phyloP scores from a whole-genome alignment of 2,888 invertebrate genomes.

The Brachycybe producta region DNA sequence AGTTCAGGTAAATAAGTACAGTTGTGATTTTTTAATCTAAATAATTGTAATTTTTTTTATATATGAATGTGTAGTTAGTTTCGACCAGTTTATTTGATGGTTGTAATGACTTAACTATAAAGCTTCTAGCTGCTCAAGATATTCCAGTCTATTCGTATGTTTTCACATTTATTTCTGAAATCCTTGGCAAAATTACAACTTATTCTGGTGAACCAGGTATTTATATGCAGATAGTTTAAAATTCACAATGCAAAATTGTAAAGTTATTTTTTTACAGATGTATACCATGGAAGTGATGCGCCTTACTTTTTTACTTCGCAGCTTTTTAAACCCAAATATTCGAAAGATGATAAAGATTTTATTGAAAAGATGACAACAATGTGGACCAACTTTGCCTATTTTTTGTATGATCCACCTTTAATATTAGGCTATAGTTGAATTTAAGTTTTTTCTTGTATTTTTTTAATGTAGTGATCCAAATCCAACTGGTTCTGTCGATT shows the following conservation, averaged over 20 bases:
- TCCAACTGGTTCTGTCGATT: background rate
- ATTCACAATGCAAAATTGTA: background rate
- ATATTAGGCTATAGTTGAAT: background rate
- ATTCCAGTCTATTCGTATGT: constrained; percentile 3
- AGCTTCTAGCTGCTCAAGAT: background rate
- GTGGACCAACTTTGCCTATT: constrained; percentile 2
- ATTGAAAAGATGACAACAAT: background rate
- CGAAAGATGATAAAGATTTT: background rate
- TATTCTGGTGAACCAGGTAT: constrained; percentile 2
- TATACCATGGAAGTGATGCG: background rate
- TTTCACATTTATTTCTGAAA: background rate
- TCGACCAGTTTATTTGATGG: background rate
- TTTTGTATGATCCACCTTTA: background rate
- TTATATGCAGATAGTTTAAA: background rate
- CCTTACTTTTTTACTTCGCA: background rate
- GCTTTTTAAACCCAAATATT: too few relatives aligned
- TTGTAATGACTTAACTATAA: constrained; percentile 1
- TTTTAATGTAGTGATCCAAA: background rate
- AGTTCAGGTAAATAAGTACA: background rate
- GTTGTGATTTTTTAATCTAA: background rate
- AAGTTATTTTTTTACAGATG: background rate
- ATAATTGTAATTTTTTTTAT: too few relatives aligned
- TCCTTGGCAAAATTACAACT: background rate
- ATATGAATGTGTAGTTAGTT: background rate
- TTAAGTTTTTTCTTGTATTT: constrained; percentile 29